Conservation (phyloP, 2,797 vertebrate genomes). For the Falco peregrinus region DNA sequence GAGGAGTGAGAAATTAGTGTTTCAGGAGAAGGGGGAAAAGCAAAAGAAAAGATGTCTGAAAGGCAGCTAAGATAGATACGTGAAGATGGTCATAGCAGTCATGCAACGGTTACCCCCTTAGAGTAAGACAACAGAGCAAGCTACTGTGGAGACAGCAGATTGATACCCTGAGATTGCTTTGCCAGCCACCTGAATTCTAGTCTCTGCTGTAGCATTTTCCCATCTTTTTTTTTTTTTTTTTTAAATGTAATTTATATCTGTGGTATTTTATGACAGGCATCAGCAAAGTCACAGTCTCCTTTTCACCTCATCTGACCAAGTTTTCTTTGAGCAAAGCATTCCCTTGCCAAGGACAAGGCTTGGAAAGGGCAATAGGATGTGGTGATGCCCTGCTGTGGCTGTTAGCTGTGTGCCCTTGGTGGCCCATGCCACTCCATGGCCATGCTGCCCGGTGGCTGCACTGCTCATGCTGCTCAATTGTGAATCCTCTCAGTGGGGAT, state of each 20-base stretch:
- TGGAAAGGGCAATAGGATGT: background rate
- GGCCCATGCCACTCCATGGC: fast-evolving
- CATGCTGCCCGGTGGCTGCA: fast-evolving
- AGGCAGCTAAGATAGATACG: background rate
- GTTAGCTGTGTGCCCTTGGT: background rate
- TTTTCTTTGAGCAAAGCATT: background rate
- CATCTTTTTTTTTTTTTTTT: background rate
- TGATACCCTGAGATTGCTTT: background rate
- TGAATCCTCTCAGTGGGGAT: background rate
- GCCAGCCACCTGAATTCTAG: background rate
- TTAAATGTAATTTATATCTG: background rate
- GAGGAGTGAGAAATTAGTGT: background rate
- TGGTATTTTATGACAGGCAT: background rate
- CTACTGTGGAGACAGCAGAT: background rate
- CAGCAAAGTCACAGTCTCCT: background rate
- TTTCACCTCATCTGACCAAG: background rate
- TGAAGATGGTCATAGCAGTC: background rate
- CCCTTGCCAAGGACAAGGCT: background rate
- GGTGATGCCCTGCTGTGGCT: background rate
- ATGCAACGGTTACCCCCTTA: background rate
- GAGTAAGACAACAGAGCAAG: background rate
- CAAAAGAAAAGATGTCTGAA: background rate
- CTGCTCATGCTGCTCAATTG: background rate
- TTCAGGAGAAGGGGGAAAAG: background rate
- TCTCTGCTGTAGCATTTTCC: background rate